These are phyloP conservation scores for Acanthochromis polyacanthus DNA, from an alignment of 2,113 vertebrate genomes.

Conservation along the genomic window DNA sequence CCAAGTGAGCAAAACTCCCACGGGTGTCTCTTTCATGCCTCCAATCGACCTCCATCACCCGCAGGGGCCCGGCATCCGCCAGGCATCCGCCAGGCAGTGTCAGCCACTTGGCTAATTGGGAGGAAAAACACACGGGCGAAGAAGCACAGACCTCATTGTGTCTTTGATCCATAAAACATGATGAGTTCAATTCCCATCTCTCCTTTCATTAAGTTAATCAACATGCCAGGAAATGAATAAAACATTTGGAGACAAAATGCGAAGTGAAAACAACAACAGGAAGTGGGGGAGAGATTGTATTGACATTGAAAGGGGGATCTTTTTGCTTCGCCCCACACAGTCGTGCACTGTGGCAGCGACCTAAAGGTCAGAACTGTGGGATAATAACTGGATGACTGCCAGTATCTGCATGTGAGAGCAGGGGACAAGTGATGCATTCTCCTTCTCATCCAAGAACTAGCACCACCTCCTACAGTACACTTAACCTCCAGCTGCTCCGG, in stretches of 20 bases:
- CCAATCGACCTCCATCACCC: slow-evolving; percentile 19
- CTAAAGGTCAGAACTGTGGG: not conserved
- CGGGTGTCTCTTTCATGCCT: slow-evolving; percentile 19
- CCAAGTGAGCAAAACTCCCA: slow-evolving; percentile 23
- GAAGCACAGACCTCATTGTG: slow-evolving; percentile 57
- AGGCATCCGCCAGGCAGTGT: slow-evolving; percentile 22
- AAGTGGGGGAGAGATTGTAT: slow-evolving; percentile 6
- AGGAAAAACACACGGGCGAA: slow-evolving; percentile 34
- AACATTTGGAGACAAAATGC: slow-evolving; percentile 47
- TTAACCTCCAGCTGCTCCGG: slow-evolving; percentile 26
- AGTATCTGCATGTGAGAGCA: not conserved
- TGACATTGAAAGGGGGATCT: slow-evolving; percentile 9
- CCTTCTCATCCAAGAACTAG: not conserved
- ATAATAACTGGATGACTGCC: not conserved
- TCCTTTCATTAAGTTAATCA: slow-evolving; percentile 64
- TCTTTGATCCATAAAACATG: slow-evolving; percentile 78
- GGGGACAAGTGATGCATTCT: not conserved
- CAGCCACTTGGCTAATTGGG: slow-evolving; percentile 58
- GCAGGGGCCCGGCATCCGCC: not conserved
- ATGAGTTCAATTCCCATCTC: slow-evolving; percentile 42
- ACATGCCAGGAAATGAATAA: slow-evolving; percentile 61
- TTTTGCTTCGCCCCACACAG: not conserved
- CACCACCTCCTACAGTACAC: not conserved
- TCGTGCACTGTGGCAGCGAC: not conserved
- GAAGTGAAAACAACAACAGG: slow-evolving; percentile 43